A percentile compares a stretch with the other conserved stretches of the same genome.
These are phyloP conservation scores for Leucophora obtusa DNA, from an alignment of 2,888 invertebrate genomes.

Conservation along the genomic window DNA sequence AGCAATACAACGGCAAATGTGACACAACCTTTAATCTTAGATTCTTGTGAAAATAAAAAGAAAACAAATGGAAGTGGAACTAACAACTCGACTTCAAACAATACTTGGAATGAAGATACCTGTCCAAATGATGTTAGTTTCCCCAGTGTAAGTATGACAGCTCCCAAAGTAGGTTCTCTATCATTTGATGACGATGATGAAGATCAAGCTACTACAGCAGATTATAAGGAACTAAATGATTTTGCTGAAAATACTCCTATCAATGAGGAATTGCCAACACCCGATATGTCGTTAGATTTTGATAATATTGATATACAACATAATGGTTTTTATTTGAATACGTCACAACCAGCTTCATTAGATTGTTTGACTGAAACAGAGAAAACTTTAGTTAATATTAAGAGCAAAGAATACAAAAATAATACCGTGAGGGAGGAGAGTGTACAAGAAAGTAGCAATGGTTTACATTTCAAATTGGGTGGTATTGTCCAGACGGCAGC, in stretches of 20 bases:
- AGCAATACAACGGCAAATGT: slow-evolving; percentile 43
- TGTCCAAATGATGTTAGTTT: slow-evolving; percentile 88
- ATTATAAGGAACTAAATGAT: slow-evolving; percentile 69
- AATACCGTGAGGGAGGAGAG: slow-evolving; percentile 14
- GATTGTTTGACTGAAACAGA: slow-evolving; percentile 73
- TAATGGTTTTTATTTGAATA: slow-evolving; percentile 50
- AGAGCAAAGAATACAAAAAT: neutral
- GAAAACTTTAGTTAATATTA: slow-evolving; percentile 69
- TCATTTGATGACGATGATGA: slow-evolving; percentile 80
- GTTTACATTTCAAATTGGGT: slow-evolving; percentile 74
- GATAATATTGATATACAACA: slow-evolving; percentile 52
- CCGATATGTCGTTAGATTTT: slow-evolving; percentile 62
- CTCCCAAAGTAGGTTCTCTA: slow-evolving; percentile 85
- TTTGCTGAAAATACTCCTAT: slow-evolving; percentile 74
- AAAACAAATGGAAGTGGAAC: slow-evolving; percentile 44
- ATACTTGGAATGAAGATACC: slow-evolving; percentile 90
- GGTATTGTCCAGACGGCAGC: slow-evolving; percentile 74
- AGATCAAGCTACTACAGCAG: slow-evolving; percentile 76
- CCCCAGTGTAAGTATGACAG: slow-evolving; percentile 88
- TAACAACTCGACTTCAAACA: slow-evolving; percentile 75
- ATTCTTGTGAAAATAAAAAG: slow-evolving; percentile 47
- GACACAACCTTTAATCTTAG: slow-evolving; percentile 39
- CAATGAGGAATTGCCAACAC: slow-evolving; percentile 70
- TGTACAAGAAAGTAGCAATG: slow-evolving; percentile 57
- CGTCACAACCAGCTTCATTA: slow-evolving; percentile 71